Base-by-base conservation (phyloP, 2,888 invertebrate species). In the Andrena bicolor region DNA sequence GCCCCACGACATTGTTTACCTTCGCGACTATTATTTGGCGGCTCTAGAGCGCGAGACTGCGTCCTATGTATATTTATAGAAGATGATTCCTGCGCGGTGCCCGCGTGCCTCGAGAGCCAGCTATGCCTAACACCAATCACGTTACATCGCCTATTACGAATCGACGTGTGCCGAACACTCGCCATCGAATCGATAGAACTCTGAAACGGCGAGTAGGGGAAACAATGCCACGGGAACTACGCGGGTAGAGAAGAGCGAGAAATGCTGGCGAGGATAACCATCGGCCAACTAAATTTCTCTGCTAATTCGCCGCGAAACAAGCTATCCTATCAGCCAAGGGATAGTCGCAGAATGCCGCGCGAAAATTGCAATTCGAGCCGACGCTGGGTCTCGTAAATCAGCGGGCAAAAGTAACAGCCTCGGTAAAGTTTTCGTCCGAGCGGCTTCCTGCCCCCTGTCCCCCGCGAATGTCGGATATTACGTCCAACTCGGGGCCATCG, bases 41-140 rank as follows among this genome's bases (percentile, higher is more conserved):
- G 51, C 35, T 16, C 16, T 61, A 20, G 48, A 41, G 20, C 10
- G 26, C 48, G 51, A 61, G 35, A 49, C 76, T 53, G 6, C 53
- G 58, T 71, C 41, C 51, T 23, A 75, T 53, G 49, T 66, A 66
- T 74, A 77, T 74, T 74, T 77, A 77, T 74, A 61, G 66, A 79
- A 51, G 65, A 79, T 79, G 74, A 68, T 60, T 56, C 71, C 28
- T 72, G 26, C 58, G 30, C 35, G 6, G 28, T 51, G 28, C 35
- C 49, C 35, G 10, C 23, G 35, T 13, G 28, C 51, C 74, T 23
- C 53, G 53, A 53, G 2, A 30, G 26, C 48, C 23, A 41, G 41
- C 41, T 41, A 13, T 13, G 13, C 41, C 41, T 6, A 20, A 13
- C 65, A 28, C 26, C n/a, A 20, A 32, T 41, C 41, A 1, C 41